Evolutionary conservation across 2,888 invertebrate species (phyloP).

Genomic region (Brenthis ino): DNA sequence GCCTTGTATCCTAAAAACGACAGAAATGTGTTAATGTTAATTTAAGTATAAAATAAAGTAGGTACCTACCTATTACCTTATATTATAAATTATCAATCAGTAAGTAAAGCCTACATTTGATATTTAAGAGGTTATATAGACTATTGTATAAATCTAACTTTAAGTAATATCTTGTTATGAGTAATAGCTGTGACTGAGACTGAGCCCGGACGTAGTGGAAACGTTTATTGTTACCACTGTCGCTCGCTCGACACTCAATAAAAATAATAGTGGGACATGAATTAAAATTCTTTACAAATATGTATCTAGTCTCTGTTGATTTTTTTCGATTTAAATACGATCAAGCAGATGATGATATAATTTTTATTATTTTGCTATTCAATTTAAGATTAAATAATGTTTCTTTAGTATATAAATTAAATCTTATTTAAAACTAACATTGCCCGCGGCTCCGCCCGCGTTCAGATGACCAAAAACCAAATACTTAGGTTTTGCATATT

Average conservation of each 20-base stretch:
- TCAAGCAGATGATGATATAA: background rate
- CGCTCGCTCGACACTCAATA: slow-evolving; percentile 32
- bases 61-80: background rate
- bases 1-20: background rate
- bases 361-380: background rate
- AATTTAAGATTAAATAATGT: no score
- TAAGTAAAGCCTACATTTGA: background rate
- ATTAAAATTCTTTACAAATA: slow-evolving; percentile 16
- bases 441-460: no score
- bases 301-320: background rate
- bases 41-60: background rate
- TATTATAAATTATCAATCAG: background rate
- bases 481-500: no score
- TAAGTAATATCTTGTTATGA: slow-evolving; percentile 28
- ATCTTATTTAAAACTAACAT: no score
- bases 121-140: background rate
- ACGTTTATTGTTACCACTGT: slow-evolving; percentile 35
- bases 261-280: slow-evolving; percentile 26
- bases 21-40: no score
- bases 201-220: slow-evolving; percentile 36
- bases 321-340: background rate
- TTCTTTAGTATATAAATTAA: no score
- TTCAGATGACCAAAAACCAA: no score
- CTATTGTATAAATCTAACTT: slow-evolving; percentile 4
- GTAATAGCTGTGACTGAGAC: slow-evolving; percentile 31